These are phyloP conservation scores for Psilopogon haemacephalus DNA, from an alignment of 2,113 vertebrate genomes.

Conservation along the genomic window DNA sequence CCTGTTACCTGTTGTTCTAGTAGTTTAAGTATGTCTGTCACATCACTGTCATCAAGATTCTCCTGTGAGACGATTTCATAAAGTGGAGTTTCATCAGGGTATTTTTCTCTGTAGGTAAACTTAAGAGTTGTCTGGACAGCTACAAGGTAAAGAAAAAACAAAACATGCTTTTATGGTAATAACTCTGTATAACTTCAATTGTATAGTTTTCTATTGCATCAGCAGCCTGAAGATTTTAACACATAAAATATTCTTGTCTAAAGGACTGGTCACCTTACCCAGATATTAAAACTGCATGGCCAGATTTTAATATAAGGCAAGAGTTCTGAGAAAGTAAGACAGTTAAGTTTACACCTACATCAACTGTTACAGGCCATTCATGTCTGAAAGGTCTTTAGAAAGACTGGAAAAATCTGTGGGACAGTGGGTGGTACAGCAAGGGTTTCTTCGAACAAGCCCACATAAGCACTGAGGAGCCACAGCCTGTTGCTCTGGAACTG, in stretches of 20 bases:
- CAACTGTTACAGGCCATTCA: not conserved
- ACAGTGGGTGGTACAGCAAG: not conserved
- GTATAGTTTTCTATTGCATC: not conserved
- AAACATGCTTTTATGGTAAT: not conserved
- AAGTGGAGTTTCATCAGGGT: conserved; percentile 91
- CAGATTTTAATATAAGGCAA: not conserved
- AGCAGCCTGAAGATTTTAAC: not conserved
- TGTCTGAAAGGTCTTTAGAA: not conserved
- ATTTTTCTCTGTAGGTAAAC: conserved; percentile 94
- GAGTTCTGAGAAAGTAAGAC: not conserved
- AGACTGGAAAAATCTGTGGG: not conserved
- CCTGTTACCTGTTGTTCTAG: conserved; percentile 86
- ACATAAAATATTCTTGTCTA: not conserved
- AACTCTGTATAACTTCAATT: not conserved
- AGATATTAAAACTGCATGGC: not conserved
- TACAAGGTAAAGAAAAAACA: conserved; percentile 72
- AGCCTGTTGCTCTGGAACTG: not conserved
- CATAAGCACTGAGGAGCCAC: rapidly evolving
- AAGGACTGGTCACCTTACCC: not conserved
- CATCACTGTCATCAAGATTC: conserved; percentile 89
- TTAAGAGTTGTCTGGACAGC: conserved; percentile 90
- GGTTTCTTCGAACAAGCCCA: not conserved
- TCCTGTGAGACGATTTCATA: conserved; percentile 93
- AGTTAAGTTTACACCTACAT: not conserved
- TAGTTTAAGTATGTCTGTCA: conserved; percentile 82